Percentiles rank a stretch among this genome's conserved stretches.
phyloP scores from a whole-genome alignment of 64 coral and sea anemone species.

The Cladopsammia gracilis region DNA sequence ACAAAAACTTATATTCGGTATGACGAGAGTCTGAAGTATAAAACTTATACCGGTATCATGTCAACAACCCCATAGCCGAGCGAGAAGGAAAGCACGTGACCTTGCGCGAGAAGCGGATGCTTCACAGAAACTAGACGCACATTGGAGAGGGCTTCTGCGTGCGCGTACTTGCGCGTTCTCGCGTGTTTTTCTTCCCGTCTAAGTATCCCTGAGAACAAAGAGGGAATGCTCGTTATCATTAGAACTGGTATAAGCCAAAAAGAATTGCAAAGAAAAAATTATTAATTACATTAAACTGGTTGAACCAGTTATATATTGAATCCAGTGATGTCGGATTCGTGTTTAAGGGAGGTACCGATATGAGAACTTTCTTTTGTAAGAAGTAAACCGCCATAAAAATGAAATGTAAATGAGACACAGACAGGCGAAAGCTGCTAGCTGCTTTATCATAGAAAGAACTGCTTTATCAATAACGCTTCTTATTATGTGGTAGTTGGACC shows the following conservation, averaged over 20 bases:
- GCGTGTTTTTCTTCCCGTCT: too few relatives aligned
- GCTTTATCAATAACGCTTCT: too few relatives aligned
- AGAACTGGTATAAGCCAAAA: neutral
- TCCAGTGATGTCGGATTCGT: neutral
- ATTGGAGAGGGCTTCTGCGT: too few relatives aligned
- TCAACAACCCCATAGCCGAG: neutral
- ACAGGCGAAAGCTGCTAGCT: neutral
- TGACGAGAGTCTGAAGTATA: too few relatives aligned
- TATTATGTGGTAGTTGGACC: too few relatives aligned
- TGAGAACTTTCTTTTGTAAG: neutral
- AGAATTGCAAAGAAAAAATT: neutral
- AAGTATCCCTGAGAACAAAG: neutral
- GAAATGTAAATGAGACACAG: too few relatives aligned
- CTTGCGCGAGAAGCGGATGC: too few relatives aligned
- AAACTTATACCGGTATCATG: too few relatives aligned
- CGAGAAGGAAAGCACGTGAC: neutral
- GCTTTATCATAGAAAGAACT: too few relatives aligned
- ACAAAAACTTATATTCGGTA: too few relatives aligned
- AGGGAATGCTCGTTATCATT: neutral
- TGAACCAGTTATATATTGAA: neutral
- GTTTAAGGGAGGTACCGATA: neutral
- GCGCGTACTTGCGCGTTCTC: too few relatives aligned
- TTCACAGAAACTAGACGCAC: too few relatives aligned
- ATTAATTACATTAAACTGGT: neutral
- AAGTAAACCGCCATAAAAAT: neutral